These are phyloP conservation scores for Prietella phreatophila DNA, from an alignment of 2,113 vertebrate genomes.

Conservation along the genomic window DNA sequence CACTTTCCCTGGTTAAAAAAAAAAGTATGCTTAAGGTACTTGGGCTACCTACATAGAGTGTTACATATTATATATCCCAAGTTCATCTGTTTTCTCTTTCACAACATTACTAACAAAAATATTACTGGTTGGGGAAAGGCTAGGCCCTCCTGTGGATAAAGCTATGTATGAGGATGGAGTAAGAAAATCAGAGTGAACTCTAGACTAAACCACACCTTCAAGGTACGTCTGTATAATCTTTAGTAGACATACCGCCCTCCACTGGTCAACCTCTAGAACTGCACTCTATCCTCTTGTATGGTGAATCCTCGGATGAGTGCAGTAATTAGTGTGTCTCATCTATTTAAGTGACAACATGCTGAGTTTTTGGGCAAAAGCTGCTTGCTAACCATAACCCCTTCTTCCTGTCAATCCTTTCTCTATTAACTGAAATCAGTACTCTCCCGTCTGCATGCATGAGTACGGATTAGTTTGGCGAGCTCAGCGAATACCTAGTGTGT, in stretches of 20 bases:
- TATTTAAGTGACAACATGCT: not conserved
- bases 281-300: not conserved
- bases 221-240: not conserved
- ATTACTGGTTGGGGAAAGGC: not conserved
- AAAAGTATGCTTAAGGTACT: not conserved
- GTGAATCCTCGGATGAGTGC: not conserved
- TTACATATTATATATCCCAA: not conserved
- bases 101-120: not conserved
- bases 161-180: not conserved
- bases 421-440: conserved; percentile 40
- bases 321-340: conserved; percentile 18
- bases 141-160: not conserved
- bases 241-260: conserved; percentile 38
- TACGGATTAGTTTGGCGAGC: conserved; percentile 35
- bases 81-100: not conserved
- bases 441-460: conserved; percentile 24
- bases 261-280: conserved; percentile 31
- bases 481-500: conserved; percentile 47
- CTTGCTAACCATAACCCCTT: not conserved
- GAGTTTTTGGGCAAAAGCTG: not conserved
- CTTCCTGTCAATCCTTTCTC: not conserved
- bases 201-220: not conserved
- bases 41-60: not conserved
- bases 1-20: not conserved
- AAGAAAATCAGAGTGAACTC: not conserved